phyloP scores from a whole-genome alignment of 2,888 invertebrate species.

The Biston stratarius region DNA sequence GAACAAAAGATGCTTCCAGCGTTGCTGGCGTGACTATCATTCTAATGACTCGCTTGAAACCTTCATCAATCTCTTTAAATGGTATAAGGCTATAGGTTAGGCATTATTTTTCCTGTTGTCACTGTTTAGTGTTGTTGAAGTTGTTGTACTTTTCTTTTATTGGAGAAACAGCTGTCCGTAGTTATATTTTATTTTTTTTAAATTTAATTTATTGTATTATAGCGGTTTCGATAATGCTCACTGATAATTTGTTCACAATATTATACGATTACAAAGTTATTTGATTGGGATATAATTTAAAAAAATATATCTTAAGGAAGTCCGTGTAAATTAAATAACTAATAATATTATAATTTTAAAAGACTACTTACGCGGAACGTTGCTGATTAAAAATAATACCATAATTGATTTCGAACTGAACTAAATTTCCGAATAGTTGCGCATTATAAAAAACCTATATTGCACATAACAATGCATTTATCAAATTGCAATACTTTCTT shows the following conservation, averaged over 20 bases:
- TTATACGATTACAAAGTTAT: no score
- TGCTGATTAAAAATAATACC: constrained; percentile 21
- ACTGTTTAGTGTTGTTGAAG: neutral
- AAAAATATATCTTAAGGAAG: no score
- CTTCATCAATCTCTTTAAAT: constrained; percentile 31
- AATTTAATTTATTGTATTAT: no score
- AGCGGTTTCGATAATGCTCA: no score
- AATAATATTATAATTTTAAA: neutral
- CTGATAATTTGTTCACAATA: no score
- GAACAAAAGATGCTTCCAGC: constrained; percentile 31
- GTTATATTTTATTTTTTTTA: neutral
- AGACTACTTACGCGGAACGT: constrained; percentile 34
- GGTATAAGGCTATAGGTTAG: constrained; percentile 27
- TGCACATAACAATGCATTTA: constrained; percentile 29
- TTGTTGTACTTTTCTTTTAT: constrained; percentile 6
- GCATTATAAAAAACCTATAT: constrained; percentile 27
- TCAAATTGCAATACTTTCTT: constrained; percentile 24
- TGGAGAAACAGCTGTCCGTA: neutral
- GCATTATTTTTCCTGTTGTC: constrained; percentile 26
- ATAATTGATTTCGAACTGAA: constrained; percentile 19
- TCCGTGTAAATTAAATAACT: neutral
- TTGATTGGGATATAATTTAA: no score
- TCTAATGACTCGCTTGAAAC: constrained; percentile 24
- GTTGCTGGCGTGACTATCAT: constrained; percentile 25
- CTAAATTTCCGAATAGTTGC: constrained; percentile 13